Percentiles rank a stretch among this genome's conserved stretches.
Conservation (phyloP, 2,113 vertebrate species). For the Cyprinus carpio region DNA sequence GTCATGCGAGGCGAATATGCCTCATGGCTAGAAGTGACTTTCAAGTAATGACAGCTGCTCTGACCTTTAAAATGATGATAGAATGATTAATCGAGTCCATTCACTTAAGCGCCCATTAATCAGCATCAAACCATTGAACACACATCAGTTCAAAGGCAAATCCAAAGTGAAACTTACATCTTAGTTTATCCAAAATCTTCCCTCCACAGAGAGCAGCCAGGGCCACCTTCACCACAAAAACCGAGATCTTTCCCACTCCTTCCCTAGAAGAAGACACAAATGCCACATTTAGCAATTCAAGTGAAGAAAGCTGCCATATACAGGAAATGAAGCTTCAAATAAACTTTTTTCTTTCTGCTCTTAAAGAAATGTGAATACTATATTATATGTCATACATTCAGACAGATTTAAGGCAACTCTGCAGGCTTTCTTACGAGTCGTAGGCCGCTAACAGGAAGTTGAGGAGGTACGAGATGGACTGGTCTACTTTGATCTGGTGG, state of each 20-base stretch:
- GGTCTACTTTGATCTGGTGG: constrained; percentile 94
- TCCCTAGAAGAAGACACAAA: constrained; percentile 81
- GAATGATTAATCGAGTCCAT: constrained; percentile 32
- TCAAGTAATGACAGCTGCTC: constrained; percentile 38
- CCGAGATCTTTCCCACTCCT: constrained; percentile 90
- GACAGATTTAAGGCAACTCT: neutral
- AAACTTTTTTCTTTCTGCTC: neutral
- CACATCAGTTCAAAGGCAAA: constrained; percentile 29
- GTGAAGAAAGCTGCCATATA: neutral
- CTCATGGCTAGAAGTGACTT: constrained; percentile 30
- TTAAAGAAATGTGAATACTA: neutral
- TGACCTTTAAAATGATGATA: constrained; percentile 49
- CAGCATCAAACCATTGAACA: constrained; percentile 44
- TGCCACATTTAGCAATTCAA: neutral
- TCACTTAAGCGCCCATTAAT: constrained; percentile 40
- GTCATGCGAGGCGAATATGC: constrained; percentile 17
- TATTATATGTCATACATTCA: neutral
- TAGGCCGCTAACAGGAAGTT: constrained; percentile 96
- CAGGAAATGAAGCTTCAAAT: neutral
- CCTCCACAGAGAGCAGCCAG: constrained; percentile 94
- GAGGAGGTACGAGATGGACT: constrained; percentile 91
- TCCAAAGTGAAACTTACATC: constrained; percentile 84
- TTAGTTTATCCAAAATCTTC: constrained; percentile 98
- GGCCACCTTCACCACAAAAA: constrained; percentile 94
- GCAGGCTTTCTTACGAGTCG: constrained; percentile 85